Conservation (phyloP, 37 sponge, comb jelly and placozoan genomes). For the Ianthella basta region DNA sequence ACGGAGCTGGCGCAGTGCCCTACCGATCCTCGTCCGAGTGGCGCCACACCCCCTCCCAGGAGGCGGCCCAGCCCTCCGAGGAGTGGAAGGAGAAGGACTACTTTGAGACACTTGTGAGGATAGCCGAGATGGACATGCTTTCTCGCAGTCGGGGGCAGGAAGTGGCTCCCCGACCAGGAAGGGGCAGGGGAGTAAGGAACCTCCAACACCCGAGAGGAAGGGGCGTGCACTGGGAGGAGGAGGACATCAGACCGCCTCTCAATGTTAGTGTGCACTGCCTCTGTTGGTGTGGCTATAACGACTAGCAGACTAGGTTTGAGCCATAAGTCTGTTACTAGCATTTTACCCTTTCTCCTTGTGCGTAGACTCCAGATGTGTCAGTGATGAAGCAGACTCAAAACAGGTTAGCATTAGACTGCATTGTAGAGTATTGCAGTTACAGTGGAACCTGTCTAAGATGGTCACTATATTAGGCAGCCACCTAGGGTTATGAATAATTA, state of each 20-base stretch:
- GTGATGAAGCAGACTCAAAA: neutral
- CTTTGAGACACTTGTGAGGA: neutral
- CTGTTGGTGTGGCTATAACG: too few relatives aligned
- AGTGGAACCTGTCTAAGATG: too few relatives aligned
- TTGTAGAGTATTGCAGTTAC: neutral
- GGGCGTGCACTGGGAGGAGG: too few relatives aligned
- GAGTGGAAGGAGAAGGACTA: conserved; percentile 6
- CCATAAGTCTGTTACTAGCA: too few relatives aligned
- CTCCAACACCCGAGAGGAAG: neutral
- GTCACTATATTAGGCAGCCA: too few relatives aligned
- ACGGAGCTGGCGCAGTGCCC: too few relatives aligned
- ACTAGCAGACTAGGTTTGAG: too few relatives aligned
- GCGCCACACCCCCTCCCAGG: too few relatives aligned
- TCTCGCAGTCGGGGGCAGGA: too few relatives aligned
- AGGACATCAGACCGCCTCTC: neutral
- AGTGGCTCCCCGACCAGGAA: neutral
- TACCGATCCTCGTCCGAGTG: too few relatives aligned
- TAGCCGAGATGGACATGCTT: neutral
- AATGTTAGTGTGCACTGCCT: neutral
- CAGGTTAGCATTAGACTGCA: neutral
- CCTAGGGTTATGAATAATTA: too few relatives aligned
- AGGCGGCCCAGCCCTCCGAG: neutral
- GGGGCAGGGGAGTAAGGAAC: neutral
- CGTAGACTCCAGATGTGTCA: neutral
- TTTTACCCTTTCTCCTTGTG: too few relatives aligned